Conservation (phyloP, 1,140 invertebrate genomes). For the Adelges cooleyi region DNA sequence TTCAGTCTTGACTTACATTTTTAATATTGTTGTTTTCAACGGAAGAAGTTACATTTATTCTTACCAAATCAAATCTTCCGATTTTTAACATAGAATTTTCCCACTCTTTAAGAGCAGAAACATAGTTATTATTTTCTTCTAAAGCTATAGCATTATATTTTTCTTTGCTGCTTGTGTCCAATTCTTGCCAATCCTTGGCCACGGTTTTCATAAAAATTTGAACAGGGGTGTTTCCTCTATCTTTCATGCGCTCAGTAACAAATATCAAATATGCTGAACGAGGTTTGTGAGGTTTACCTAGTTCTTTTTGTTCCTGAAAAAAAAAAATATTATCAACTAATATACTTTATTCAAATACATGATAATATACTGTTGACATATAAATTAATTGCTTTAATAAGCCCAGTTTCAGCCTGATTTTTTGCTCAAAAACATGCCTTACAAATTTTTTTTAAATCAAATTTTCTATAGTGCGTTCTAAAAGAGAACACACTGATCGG, state of each 20-base stretch:
- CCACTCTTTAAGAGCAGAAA: neutral
- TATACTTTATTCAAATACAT: too few species aligned
- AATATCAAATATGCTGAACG: slow-evolving; percentile 6
- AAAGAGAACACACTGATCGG: too few species aligned
- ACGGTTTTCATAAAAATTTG: neutral
- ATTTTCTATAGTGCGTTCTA: too few species aligned
- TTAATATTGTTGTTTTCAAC: too few species aligned
- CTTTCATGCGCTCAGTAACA: slow-evolving; percentile 4
- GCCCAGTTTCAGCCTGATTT: too few species aligned
- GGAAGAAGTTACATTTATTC: neutral
- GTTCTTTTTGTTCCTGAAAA: slow-evolving; percentile 14
- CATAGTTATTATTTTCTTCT: neutral
- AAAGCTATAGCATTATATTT: neutral
- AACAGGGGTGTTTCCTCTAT: neutral
- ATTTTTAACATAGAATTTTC: slow-evolving; percentile 14
- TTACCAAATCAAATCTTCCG: slow-evolving; percentile 4
- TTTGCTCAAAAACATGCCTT: too few species aligned
- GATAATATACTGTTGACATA: too few species aligned
- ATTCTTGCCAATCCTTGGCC: slow-evolving; percentile 6
- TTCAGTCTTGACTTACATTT: too few species aligned
- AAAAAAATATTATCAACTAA: too few species aligned
- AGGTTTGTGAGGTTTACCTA: slow-evolving; percentile 18
- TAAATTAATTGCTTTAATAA: too few species aligned
- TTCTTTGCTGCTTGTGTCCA: neutral
- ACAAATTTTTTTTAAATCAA: too few species aligned